Conservation (phyloP, 2,888 invertebrate genomes). For the Apotomis turbidana region DNA sequence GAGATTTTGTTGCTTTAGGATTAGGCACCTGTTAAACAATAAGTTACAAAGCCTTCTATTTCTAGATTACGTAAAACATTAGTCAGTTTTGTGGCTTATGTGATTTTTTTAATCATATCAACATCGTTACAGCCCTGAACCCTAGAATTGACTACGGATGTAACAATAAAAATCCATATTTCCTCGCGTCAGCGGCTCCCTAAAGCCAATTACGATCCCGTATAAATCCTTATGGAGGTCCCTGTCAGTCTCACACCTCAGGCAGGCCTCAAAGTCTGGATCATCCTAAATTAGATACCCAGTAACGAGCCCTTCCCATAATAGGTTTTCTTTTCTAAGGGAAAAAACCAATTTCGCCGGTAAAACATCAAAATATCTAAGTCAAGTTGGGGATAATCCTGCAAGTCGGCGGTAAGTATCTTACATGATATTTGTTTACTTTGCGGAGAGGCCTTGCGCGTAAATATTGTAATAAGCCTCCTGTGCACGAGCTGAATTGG, state of each 20-base stretch:
- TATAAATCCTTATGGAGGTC: constrained; percentile 62
- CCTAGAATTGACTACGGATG: neutral
- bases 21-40: neutral
- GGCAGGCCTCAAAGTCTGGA: constrained; percentile 64
- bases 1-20: neutral
- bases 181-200: constrained; percentile 49
- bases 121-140: neutral
- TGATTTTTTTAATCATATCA: neutral
- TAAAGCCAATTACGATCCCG: constrained; percentile 56
- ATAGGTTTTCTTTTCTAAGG: constrained; percentile 71
- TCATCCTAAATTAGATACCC: constrained; percentile 74
- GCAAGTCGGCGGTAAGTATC: constrained; percentile 64
- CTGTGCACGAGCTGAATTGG: constrained; percentile 30
- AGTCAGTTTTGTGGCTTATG: neutral
- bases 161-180: constrained; percentile 39
- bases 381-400: constrained; percentile 71
- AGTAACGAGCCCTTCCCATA: constrained; percentile 66
- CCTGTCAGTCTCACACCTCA: constrained; percentile 68
- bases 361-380: constrained; percentile 75
- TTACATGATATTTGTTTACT: constrained; percentile 63
- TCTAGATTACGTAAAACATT: neutral
- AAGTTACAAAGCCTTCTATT: neutral
- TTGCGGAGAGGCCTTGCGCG: constrained; percentile 44
- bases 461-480: constrained; percentile 44
- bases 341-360: constrained; percentile 72